A percentile compares a stretch with the other conserved stretches of the same genome.
phyloP scores from a whole-genome alignment of 2,888 invertebrate genomes.

The Gastracanthus pulcherrimus region DNA sequence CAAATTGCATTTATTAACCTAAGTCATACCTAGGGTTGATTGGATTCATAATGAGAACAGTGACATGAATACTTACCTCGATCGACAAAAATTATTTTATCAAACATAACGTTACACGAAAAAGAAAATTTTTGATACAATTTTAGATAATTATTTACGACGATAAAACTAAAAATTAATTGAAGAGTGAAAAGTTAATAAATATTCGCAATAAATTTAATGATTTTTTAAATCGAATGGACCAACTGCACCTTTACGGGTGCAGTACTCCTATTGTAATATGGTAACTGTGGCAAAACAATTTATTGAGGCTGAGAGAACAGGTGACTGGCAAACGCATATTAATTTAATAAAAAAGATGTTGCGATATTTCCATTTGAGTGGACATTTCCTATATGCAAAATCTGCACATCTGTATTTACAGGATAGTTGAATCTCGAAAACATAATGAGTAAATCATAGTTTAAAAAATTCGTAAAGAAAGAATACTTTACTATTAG shows the following conservation, averaged over 20 bases:
- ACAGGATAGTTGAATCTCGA: no score
- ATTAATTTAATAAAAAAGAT: background rate
- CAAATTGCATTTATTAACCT: no score
- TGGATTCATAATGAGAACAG: background rate
- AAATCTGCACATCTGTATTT: background rate
- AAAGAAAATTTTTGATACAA: background rate
- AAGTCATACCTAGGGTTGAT: background rate
- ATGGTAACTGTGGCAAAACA: background rate
- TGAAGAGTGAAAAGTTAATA: no score
- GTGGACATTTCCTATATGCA: background rate
- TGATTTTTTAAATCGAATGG: no score
- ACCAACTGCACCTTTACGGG: background rate
- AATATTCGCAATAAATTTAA: no score
- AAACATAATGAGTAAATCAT: no score
- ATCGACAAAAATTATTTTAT: background rate
- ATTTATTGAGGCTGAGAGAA: background rate
- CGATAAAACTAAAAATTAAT: background rate
- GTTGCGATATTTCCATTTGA: background rate
- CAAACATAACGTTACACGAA: background rate
- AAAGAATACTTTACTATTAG: no score
- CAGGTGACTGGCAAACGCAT: no score
- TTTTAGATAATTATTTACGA: background rate
- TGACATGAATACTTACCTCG: background rate
- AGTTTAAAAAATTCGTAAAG: no score
- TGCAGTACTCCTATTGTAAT: background rate